Base-by-base conservation (phyloP, 2,113 vertebrate genomes). In the Zosterops hypoxanthus region DNA sequence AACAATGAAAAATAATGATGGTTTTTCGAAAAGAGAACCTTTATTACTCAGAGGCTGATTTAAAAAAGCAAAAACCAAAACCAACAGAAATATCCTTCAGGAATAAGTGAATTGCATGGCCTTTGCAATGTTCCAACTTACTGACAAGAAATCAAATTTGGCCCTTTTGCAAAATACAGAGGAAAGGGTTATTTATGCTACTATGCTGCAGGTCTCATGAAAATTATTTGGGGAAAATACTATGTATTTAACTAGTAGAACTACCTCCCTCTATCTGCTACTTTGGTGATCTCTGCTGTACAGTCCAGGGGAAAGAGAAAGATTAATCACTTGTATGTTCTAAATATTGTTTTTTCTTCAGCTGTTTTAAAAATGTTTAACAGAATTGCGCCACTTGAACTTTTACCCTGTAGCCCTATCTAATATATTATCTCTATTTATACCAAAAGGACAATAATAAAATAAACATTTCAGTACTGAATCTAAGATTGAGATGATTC, bases 191-290 rank as follows among this genome's bases (percentile, higher is more conserved):
- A 42, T 82, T 92, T 33, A 23, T 57, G 9, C 2, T 69, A 12
- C 25, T 53, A 2, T 11, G 4, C 6, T 83, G 24, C 56, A 69
- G 10, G n/a, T 25, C 2, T 29, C 22, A 39, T 7, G 4, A 31
- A 77, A 75, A 86, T 56, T 0, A 42, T 75, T 29, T 60, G 15
- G 4, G 22, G 4, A 55, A 66, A 70, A 81, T 23, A 6, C 2
- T 19, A 14, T 9, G 17, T 21, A 34, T 59, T 81, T 50, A 17
- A 26, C 14, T 33, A 33, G 8, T 19, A 29, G 13, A 77, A 33
- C 29, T 49, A 23, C 1, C 1, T 16, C 14, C 4, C 53, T 49
- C 22, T 55, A 2, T n/a, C 17, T 57, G 4, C 3, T 63, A 1
- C 5, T 60, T 49, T 39, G 24, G 5, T 5, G 44, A 46, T 57